Evolutionary conservation across 2,113 vertebrate genomes (phyloP).

Genomic region (Entosphenus tridentatus): DNA sequence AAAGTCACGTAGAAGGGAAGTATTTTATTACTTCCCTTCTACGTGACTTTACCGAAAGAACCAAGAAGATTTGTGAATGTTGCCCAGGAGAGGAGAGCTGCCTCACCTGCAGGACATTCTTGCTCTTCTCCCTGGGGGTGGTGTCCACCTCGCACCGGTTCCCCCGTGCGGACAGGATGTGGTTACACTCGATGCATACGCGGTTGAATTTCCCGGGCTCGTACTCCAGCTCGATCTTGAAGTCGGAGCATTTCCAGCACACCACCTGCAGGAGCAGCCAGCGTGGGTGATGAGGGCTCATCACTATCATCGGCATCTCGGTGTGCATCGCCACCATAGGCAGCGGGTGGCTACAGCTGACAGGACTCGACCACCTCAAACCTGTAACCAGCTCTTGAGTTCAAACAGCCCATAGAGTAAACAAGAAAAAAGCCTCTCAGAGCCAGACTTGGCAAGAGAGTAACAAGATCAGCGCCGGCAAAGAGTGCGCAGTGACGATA

Average conservation of each 20-base stretch:
- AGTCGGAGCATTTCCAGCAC: conserved; percentile 93
- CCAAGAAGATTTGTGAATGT: no score
- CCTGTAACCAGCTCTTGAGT: neutral
- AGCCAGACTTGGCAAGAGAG: no score
- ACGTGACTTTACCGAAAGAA: no score
- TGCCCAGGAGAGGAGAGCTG: no score
- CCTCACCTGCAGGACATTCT: neutral
- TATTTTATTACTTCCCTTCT: no score
- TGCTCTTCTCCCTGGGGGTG: conserved; percentile 1
- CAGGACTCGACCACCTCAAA: neutral
- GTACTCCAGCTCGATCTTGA: conserved; percentile 62
- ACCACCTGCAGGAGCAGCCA: conserved; percentile 42
- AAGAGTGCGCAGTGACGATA: no score
- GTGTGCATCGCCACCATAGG: neutral
- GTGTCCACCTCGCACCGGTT: neutral
- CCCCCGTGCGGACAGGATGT: conserved; percentile 32
- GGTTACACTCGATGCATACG: conserved; percentile 75
- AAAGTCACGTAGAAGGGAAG: no score
- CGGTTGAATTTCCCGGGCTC: conserved; percentile 61
- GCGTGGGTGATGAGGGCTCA: neutral
- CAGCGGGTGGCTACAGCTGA: no score
- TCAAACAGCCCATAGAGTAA: neutral
- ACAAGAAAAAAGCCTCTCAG: no score
- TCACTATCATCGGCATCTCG: neutral
- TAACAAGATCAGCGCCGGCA: no score